Evolutionary conservation across 2,797 vertebrate genomes (phyloP), one percentile per base, ranked within the genome.

Genomic region (Jordanella pulchra): DNA sequence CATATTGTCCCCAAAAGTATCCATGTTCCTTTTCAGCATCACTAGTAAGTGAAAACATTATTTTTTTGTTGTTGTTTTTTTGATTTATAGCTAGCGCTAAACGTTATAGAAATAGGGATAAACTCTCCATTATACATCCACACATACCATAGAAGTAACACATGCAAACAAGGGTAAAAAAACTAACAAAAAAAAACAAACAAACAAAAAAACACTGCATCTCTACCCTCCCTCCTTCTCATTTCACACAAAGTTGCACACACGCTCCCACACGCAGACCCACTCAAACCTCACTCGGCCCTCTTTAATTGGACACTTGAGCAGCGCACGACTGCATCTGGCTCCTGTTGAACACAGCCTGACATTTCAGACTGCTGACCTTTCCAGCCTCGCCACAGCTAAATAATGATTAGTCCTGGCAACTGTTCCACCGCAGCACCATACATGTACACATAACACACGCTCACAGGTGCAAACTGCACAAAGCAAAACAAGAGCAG

Each of bases 361-460:
- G 97, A 98, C 97, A 98, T 98, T 98, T 99, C 96, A 96, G 96
- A 97, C 96, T 95, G 95, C 95, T 98, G 97, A 98, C 97, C 97
- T 99, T 98, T 99, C 96, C 95, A 96, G 95, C 94, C 94, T 95
- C 92, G 75, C 93, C 94, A 93, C 95, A 95, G 96, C 96, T 97
- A 95, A 95, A 96, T 97, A 98, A 98, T 98, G 97, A 98, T 98
- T 95, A 96, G 95, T 94, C 93, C 93, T 94, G 94, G 93, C 95
- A 95, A 97, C 97, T 96, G 96, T 97, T 96, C 95, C 92, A 94
- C 94, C 93, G 95, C 79, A 67, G 96, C 94, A 94, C 92, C 80
- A 92, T 27, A 65, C 69, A 87, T 89, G 90, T 78, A 87, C 86
- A 89, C 77, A 88, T 89, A 92, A 51, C 66, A 61, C 68, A 48